phyloP scores from a whole-genome alignment of 2,888 invertebrate species.

The Chorisops tibialis region DNA sequence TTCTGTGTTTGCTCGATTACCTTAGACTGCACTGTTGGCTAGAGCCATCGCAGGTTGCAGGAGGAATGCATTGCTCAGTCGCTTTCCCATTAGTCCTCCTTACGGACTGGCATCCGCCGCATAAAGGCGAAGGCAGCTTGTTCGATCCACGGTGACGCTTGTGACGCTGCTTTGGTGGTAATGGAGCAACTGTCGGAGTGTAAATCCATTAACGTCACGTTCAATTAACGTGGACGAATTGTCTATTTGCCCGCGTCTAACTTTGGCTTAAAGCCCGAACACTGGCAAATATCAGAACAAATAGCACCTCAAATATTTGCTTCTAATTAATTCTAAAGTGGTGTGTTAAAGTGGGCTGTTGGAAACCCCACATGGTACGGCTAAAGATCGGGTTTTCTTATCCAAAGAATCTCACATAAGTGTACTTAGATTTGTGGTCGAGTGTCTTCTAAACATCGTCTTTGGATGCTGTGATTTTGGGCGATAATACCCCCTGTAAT shows the following conservation, averaged over 20 bases:
- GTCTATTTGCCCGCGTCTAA: constrained; percentile 12
- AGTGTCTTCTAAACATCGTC: no score
- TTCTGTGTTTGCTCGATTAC: constrained; percentile 2
- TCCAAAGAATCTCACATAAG: no score
- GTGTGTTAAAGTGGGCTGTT: background rate
- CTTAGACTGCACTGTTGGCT: no score
- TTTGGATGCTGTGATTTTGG: no score
- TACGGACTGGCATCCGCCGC: no score
- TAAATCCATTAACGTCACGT: constrained; percentile 27
- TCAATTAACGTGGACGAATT: constrained; percentile 21
- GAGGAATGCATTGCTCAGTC: background rate
- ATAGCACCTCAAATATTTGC: constrained; percentile 27
- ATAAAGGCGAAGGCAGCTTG: background rate
- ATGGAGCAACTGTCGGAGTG: constrained; percentile 21
- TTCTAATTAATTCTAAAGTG: constrained; percentile 21
- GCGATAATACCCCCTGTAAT: no score
- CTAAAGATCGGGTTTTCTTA: no score
- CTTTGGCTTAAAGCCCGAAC: background rate
- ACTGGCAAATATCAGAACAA: constrained; percentile 22
- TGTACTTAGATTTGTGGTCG: no score
- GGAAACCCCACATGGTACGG: no score
- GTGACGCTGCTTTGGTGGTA: constrained; percentile 7
- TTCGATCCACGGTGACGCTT: background rate
- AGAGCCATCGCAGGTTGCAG: background rate
- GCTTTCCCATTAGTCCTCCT: background rate